A percentile compares a stretch with the other conserved stretches of the same genome.
These are phyloP conservation scores for Sula dactylatra DNA, from an alignment of 2,113 vertebrate species.

Conservation along the genomic window DNA sequence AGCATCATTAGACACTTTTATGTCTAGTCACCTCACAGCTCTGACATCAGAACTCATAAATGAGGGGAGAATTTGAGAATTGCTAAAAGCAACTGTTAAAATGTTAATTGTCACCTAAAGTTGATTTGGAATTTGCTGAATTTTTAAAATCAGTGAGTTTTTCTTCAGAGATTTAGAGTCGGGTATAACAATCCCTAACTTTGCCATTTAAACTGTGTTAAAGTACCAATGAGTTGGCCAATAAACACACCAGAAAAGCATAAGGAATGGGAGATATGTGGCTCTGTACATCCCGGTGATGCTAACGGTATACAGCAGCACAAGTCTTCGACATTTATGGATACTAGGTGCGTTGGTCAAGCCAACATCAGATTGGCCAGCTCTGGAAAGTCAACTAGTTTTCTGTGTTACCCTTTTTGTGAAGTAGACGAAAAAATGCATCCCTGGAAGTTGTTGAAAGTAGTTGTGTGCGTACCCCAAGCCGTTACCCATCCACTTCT, in stretches of 20 bases:
- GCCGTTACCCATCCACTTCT: not conserved
- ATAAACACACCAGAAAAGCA: not conserved
- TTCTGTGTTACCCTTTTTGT: slow-evolving; percentile 38
- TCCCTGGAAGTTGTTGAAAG: slow-evolving; percentile 49
- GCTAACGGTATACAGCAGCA: not conserved
- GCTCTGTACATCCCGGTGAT: not conserved
- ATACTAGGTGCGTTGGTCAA: not conserved
- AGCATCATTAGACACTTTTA: slow-evolving; percentile 81
- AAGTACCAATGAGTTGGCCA: slow-evolving; percentile 51
- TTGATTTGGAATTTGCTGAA: slow-evolving; percentile 69
- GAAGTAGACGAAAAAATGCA: not conserved
- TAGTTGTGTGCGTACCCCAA: slow-evolving; percentile 49
- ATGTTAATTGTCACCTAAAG: slow-evolving; percentile 70
- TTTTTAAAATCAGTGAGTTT: slow-evolving; percentile 63
- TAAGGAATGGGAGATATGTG: not conserved
- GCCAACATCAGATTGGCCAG: not conserved
- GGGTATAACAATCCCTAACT: slow-evolving; percentile 50
- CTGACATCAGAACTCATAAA: slow-evolving; percentile 61
- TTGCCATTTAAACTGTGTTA: slow-evolving; percentile 62
- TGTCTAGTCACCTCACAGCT: slow-evolving; percentile 64
- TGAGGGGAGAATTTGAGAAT: slow-evolving; percentile 64
- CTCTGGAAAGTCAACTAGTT: not conserved
- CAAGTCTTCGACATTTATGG: not conserved
- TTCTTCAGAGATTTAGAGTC: slow-evolving; percentile 59
- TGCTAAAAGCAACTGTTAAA: slow-evolving; percentile 66